Percentiles rank a stretch among this genome's conserved stretches.
phyloP scores from a whole-genome alignment of 1,140 invertebrate genomes.

The Drosophila nigromelanica region DNA sequence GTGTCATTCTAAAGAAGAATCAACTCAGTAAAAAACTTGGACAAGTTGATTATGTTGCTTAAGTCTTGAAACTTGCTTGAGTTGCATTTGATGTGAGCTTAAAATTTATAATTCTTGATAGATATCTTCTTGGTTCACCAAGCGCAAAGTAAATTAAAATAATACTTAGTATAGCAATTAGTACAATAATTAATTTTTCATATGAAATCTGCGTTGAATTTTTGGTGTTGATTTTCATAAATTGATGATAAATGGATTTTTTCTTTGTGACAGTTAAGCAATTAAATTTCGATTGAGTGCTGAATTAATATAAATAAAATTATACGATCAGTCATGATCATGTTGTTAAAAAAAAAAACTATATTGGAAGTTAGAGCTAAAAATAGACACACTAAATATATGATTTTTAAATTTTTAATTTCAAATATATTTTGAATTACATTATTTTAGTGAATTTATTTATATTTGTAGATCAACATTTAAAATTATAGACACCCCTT shows the following conservation, averaged over 20 bases:
- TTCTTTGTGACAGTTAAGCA: neutral
- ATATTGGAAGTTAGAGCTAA: neutral
- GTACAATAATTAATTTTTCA: neutral
- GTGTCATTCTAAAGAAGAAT: neutral
- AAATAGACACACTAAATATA: neutral
- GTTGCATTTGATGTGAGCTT: constrained; percentile 5
- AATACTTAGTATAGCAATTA: neutral
- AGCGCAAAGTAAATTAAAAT: neutral
- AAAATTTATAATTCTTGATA: neutral
- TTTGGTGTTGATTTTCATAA: neutral
- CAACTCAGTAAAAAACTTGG: constrained; percentile 11
- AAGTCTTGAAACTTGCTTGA: too few relatives aligned
- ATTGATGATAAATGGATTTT: neutral
- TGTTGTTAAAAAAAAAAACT: neutral
- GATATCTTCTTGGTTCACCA: too few relatives aligned
- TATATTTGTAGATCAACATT: too few relatives aligned
- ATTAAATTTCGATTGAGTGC: neutral
- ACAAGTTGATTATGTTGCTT: constrained; percentile 8
- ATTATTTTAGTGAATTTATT: too few relatives aligned
- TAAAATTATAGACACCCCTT: too few relatives aligned
- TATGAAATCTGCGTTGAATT: neutral
- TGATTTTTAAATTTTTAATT: too few relatives aligned
- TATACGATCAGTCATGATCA: neutral
- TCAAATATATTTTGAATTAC: too few relatives aligned
- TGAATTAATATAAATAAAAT: neutral